These are phyloP conservation scores for Aporophyla nigra DNA, from an alignment of 2,888 invertebrate genomes.

Conservation along the genomic window DNA sequence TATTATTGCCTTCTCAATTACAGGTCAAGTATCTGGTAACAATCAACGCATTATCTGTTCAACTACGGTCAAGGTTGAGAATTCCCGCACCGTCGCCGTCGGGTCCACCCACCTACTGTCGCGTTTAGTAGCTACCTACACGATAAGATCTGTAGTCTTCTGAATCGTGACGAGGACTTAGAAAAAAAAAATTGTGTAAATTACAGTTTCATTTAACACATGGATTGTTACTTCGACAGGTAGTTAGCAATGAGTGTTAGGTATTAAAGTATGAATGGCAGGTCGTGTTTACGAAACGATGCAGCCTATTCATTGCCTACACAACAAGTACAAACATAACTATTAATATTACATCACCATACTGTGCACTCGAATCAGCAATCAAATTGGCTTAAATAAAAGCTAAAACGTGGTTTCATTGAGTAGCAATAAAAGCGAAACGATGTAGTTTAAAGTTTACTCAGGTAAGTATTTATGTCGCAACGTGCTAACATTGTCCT, in stretches of 20 bases:
- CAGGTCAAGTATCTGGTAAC: slow-evolving; percentile 63
- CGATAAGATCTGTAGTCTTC: slow-evolving; percentile 37
- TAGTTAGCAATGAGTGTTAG: slow-evolving; percentile 28
- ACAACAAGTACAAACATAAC: slow-evolving; percentile 43
- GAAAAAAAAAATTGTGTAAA: slow-evolving; percentile 19
- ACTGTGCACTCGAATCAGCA: slow-evolving; percentile 62
- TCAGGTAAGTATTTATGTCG: slow-evolving; percentile 87
- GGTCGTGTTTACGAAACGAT: slow-evolving; percentile 44
- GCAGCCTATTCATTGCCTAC: slow-evolving; percentile 47
- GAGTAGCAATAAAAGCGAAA: slow-evolving; percentile 80
- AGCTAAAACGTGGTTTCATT: slow-evolving; percentile 68
- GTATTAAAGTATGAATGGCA: slow-evolving; percentile 42
- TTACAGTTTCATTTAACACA: slow-evolving; percentile 11
- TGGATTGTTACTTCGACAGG: slow-evolving; percentile 43
- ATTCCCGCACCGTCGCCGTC: slow-evolving; percentile 47
- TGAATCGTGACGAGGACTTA: slow-evolving; percentile 19
- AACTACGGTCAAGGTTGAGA: slow-evolving; percentile 68
- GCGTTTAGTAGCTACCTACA: slow-evolving; percentile 59
- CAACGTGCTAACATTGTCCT: slow-evolving; percentile 83
- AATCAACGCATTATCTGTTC: slow-evolving; percentile 58
- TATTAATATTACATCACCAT: slow-evolving; percentile 59
- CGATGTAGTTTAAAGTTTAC: slow-evolving; percentile 83
- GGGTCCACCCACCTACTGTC: slow-evolving; percentile 70
- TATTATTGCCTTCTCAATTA: slow-evolving; percentile 48
- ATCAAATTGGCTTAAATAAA: slow-evolving; percentile 71